These are phyloP conservation scores for Epinotia demarniana DNA, from an alignment of 2,888 invertebrate species.

Conservation along the genomic window DNA sequence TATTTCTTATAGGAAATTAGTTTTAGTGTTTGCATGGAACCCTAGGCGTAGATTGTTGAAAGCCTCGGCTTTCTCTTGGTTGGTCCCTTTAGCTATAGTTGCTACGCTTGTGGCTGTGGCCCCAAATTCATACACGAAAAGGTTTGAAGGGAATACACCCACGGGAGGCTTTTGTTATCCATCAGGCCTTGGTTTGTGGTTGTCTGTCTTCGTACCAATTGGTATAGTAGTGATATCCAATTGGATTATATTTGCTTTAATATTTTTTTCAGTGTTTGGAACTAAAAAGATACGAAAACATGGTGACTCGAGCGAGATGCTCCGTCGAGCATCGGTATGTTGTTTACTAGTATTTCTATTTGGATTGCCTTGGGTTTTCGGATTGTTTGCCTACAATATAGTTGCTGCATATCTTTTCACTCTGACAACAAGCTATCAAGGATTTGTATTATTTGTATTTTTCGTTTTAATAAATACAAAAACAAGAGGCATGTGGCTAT, in stretches of 20 bases:
- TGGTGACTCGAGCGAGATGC: slow-evolving; percentile 59
- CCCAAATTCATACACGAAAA: slow-evolving; percentile 60
- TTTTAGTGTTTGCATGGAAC: slow-evolving; percentile 80
- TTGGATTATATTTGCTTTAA: slow-evolving; percentile 70
- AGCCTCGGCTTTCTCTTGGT: slow-evolving; percentile 82
- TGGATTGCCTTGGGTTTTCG: slow-evolving; percentile 78
- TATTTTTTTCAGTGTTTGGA: slow-evolving; percentile 66
- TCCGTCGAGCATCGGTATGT: slow-evolving; percentile 70
- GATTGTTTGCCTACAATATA: slow-evolving; percentile 58
- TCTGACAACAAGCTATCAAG: slow-evolving; percentile 75
- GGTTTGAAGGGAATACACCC: slow-evolving; percentile 51
- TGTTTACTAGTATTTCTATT: slow-evolving; percentile 76
- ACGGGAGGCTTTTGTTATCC: slow-evolving; percentile 69
- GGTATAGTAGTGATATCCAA: slow-evolving; percentile 69
- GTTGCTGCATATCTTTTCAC: slow-evolving; percentile 74
- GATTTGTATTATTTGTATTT: slow-evolving; percentile 77
- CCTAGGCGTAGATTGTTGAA: slow-evolving; percentile 81
- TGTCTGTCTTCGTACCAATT: slow-evolving; percentile 73
- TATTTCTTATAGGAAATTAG: slow-evolving; percentile 84
- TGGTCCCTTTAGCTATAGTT: slow-evolving; percentile 71
- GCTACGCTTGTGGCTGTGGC: slow-evolving; percentile 58
- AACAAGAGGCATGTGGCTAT: slow-evolving; percentile 66
- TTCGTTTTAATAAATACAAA: slow-evolving; percentile 73
- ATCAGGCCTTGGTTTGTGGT: slow-evolving; percentile 67
- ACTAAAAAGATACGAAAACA: slow-evolving; percentile 60